These are phyloP conservation scores for Incurvaria masculella DNA, from an alignment of 2,888 invertebrate genomes.

Conservation along the genomic window DNA sequence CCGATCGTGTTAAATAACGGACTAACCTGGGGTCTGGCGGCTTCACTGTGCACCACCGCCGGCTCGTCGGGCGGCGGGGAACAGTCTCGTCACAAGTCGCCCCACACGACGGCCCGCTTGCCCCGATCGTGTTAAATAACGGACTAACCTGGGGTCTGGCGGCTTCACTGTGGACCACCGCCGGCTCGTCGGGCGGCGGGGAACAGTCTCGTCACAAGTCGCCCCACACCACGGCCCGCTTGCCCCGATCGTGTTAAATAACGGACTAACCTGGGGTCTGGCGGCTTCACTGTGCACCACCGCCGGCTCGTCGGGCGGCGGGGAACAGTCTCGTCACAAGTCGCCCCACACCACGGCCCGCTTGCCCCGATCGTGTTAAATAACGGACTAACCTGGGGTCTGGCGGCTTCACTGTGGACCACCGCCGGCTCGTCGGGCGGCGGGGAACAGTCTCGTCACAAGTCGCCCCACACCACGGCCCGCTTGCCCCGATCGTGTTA, in stretches of 20 bases:
- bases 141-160: too few relatives aligned
- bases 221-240: slow-evolving; percentile 79
- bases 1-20: too few relatives aligned
- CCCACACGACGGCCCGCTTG: slow-evolving; percentile 81
- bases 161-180: too few relatives aligned
- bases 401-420: too few relatives aligned
- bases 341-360: slow-evolving; percentile 81
- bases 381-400: too few relatives aligned
- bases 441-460: slow-evolving; percentile 44
- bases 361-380: slow-evolving; percentile 81
- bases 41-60: slow-evolving; percentile 20
- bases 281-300: too few relatives aligned
- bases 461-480: slow-evolving; percentile 78
- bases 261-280: too few relatives aligned
- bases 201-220: slow-evolving; percentile 65
- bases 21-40: too few relatives aligned
- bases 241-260: slow-evolving; percentile 82
- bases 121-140: too few relatives aligned
- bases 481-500: slow-evolving; percentile 82
- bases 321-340: slow-evolving; percentile 36
- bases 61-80: slow-evolving; percentile 28
- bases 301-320: slow-evolving; percentile 28
- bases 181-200: too few relatives aligned
- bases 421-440: too few relatives aligned
- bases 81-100: slow-evolving; percentile 54